Evolutionary conservation across 2,888 invertebrate genomes (phyloP).

Genomic region (Melikaiella ostensackeni): DNA sequence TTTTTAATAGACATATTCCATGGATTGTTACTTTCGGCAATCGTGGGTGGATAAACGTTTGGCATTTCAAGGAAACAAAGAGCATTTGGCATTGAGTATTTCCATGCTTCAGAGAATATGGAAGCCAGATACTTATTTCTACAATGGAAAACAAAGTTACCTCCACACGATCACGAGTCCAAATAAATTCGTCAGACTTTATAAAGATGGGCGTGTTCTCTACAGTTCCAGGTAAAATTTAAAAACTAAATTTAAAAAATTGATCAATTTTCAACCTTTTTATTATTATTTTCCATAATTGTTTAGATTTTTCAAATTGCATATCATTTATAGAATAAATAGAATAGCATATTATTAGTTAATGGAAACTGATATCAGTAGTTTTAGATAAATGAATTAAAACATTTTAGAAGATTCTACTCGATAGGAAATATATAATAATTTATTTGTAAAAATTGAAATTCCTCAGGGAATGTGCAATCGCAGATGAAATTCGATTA

Average conservation of each 20-base stretch:
- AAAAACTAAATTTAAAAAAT: too few relatives aligned
- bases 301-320: not conserved
- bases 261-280: not conserved
- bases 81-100: constrained; percentile 86
- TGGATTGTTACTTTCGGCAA: constrained; percentile 93
- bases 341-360: too few relatives aligned
- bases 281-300: not conserved
- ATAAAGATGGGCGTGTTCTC: constrained; percentile 85
- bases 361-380: not conserved
- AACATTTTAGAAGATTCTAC: not conserved
- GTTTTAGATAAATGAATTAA: not conserved
- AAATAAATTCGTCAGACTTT: constrained; percentile 89
- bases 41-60: constrained; percentile 89
- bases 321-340: too few relatives aligned
- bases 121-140: constrained; percentile 92
- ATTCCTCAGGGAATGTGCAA: not conserved
- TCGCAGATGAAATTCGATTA: constrained; percentile 25
- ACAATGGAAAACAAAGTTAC: constrained; percentile 90
- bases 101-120: constrained; percentile 89
- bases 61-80: constrained; percentile 83
- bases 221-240: constrained; percentile 84
- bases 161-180: constrained; percentile 91
- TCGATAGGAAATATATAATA: not conserved
- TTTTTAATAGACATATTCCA: constrained; percentile 85
- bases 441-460: not conserved